These are phyloP conservation scores for Ptilorrhoa leucosticta DNA, from an alignment of 2,113 vertebrate species.

Conservation along the genomic window DNA sequence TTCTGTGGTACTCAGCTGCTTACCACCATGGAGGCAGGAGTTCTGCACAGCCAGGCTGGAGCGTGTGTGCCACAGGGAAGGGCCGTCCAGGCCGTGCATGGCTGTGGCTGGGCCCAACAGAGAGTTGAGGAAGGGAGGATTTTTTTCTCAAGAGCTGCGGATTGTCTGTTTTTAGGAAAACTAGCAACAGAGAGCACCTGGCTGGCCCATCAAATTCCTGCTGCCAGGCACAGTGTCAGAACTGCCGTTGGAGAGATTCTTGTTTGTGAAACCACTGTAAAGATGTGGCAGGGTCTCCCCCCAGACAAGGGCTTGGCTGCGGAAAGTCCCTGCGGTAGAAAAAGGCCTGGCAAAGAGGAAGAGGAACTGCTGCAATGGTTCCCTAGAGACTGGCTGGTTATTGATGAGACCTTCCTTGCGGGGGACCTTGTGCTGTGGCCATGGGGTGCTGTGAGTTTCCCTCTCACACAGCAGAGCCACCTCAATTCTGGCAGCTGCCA, in stretches of 20 bases:
- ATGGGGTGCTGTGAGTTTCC: fast-evolving
- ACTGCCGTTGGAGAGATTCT: neutral
- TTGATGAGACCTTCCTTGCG: neutral
- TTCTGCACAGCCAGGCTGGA: neutral
- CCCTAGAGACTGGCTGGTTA: neutral
- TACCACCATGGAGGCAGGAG: neutral
- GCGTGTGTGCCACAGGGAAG: neutral
- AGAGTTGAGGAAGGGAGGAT: neutral
- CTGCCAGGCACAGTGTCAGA: neutral
- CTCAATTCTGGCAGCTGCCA: neutral
- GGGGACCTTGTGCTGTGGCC: neutral
- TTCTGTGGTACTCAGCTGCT: neutral
- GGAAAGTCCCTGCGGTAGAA: conserved; percentile 17
- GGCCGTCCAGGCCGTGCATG: fast-evolving
- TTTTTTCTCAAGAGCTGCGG: neutral
- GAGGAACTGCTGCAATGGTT: neutral
- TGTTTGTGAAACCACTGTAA: neutral
- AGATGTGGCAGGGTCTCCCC: neutral
- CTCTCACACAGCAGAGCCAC: neutral
- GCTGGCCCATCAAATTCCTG: fast-evolving
- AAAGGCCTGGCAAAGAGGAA: conserved; percentile 8
- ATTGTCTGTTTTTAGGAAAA: neutral
- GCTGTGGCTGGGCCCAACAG: neutral
- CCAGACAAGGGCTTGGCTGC: neutral
- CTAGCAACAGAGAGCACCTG: neutral